Base-by-base conservation (phyloP, 2,888 invertebrate genomes). In the Agrotis clavis region DNA sequence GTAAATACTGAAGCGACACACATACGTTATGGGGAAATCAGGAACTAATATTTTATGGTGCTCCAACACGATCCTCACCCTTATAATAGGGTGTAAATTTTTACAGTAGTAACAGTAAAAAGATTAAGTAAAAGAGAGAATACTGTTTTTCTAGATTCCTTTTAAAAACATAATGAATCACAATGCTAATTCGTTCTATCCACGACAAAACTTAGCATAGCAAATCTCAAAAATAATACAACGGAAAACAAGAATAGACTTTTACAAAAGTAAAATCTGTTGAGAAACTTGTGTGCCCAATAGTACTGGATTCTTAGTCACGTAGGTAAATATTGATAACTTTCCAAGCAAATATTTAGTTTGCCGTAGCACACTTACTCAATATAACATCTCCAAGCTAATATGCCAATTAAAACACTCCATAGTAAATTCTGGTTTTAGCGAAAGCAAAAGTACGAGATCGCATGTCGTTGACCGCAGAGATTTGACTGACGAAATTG, bases 371-470 rank as follows among this genome's bases (percentile, higher is more conserved):
- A 67, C 41, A 74, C 53, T 64, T 63, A 68, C 9, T 63, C 47
- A 72, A 67, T 66, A 63, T 67, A 79, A 75, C 66, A 63, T 62
- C 9, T 18, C 16, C 18, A 61, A 60, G 64, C 65, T 73, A 80
- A 84, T 75, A 69, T 71, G 71, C 75, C 72, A 82, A 86, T 86
- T 87, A 83, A 86, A 85, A 71, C 67, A 76, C 67, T 76, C 67
- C 77, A 82, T 77, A 79, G 74, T 83, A 71, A 41, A 59, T 76
- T 79, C 67, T 45, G 84, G 89, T 89, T 84, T 88, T 79, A 88
- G 90, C 90, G 92, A 92, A 92, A 93, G 93, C 91, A 93, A 93
- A 89, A 93, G 92, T 91, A 83, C 76, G 72, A 73, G 81, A 70
- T 71, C 69, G 69, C 76, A 84, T 89, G 92, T 91, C 92, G 84